Conservation (phyloP, 2,888 invertebrate genomes). For the Agrochola macilenta region DNA sequence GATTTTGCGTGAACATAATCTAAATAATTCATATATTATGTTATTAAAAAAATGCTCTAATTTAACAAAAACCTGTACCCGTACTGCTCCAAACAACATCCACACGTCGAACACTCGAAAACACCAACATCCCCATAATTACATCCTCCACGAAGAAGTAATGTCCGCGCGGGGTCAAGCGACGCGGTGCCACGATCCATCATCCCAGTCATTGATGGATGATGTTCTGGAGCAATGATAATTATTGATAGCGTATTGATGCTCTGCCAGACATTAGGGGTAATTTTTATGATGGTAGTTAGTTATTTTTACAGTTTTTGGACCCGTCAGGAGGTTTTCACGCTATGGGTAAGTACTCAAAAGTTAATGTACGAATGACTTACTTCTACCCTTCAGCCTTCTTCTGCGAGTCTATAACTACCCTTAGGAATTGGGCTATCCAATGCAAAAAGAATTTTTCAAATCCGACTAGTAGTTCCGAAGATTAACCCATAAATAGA, state of each 20-base stretch:
- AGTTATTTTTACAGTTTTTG: slow-evolving; percentile 17
- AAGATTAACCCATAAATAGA: no score
- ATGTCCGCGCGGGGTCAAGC: slow-evolving; percentile 65
- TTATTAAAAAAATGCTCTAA: no score
- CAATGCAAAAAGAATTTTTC: no score
- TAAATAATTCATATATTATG: no score
- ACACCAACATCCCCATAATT: slow-evolving; percentile 44
- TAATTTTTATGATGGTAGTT: slow-evolving; percentile 33
- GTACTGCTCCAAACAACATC: neutral
- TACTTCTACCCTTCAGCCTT: no score
- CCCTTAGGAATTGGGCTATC: no score
- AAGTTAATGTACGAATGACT: neutral
- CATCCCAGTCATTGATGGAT: slow-evolving; percentile 60
- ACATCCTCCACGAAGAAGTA: slow-evolving; percentile 41
- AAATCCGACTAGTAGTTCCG: no score
- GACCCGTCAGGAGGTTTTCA: neutral
- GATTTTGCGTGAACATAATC: no score
- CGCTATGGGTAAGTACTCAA: neutral
- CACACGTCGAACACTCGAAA: slow-evolving; percentile 18
- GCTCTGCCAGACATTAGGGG: slow-evolving; percentile 30
- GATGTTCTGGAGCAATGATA: slow-evolving; percentile 45
- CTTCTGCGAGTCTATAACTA: no score
- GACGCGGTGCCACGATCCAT: slow-evolving; percentile 64
- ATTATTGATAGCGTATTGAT: slow-evolving; percentile 62
- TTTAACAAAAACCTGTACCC: no score